A percentile compares a stretch with the other conserved stretches of the same genome.
These are phyloP conservation scores for Odontamblyopus rebecca DNA, from an alignment of 2,797 vertebrate species.

Conservation along the genomic window DNA sequence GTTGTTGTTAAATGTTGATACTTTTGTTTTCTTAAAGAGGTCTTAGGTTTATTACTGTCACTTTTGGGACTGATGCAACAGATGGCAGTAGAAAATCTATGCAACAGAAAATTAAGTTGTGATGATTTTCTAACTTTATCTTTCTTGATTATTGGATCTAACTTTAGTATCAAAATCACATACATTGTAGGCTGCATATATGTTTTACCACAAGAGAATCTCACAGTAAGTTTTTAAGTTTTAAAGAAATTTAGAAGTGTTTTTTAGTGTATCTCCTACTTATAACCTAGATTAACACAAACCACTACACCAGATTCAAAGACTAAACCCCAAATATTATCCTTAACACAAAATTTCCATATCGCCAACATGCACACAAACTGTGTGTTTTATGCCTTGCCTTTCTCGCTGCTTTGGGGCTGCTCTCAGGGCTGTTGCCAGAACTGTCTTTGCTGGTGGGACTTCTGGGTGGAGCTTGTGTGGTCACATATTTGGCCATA, in stretches of 20 bases:
- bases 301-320: not conserved
- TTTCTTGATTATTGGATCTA: no score
- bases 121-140: not conserved
- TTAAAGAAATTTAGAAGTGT: no score
- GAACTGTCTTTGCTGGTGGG: slow-evolving; percentile 78
- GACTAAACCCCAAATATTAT: not conserved
- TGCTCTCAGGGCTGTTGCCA: slow-evolving; percentile 85
- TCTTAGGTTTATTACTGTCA: not conserved
- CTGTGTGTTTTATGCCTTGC: slow-evolving; percentile 58
- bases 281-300: not conserved
- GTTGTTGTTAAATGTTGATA: no score
- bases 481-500: slow-evolving; percentile 91
- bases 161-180: no score
- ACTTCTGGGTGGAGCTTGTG: slow-evolving; percentile 68
- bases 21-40: not conserved
- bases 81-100: not conserved
- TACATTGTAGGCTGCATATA: no score
- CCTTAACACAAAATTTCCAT: not conserved
- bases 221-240: no score
- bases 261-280: no score
- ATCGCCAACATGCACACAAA: not conserved
- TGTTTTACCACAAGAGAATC: no score
- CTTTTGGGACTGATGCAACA: not conserved
- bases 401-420: slow-evolving; percentile 89
- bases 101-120: no score